A percentile compares a stretch with the other conserved stretches of the same genome.
phyloP scores from a whole-genome alignment of 64 coral and sea anemone species.

The Pachyseris speciosa region DNA sequence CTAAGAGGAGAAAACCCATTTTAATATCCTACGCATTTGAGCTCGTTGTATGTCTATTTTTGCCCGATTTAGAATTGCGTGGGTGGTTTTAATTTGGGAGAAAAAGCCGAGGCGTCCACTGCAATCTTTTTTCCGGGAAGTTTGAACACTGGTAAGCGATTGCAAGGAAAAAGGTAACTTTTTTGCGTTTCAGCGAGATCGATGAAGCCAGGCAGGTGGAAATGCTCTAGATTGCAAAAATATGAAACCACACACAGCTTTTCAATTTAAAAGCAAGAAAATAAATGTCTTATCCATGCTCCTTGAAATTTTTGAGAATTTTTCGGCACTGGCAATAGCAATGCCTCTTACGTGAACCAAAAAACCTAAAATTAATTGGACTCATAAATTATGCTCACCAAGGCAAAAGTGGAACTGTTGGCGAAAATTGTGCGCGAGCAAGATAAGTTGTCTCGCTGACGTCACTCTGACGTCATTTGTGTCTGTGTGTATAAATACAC shows the following conservation, averaged over 20 bases:
- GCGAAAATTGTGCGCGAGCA: background rate
- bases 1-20: conserved; percentile 18
- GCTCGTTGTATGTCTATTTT: conserved; percentile 26
- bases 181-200: conserved; percentile 17
- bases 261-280: conserved; percentile 45
- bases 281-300: background rate
- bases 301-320: background rate
- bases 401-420: conserved; percentile 11
- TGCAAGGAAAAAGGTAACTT: conserved; percentile 21
- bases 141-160: conserved; percentile 43
- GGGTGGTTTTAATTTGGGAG: conserved; percentile 32
- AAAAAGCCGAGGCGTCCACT: background rate
- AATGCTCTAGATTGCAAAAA: conserved; percentile 56
- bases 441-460: conserved; percentile 10
- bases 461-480: conserved; percentile 31
- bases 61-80: conserved; percentile 21
- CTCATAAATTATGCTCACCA: conserved; percentile 31
- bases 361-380: conserved; percentile 34
- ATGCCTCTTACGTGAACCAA: background rate
- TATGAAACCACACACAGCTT: conserved; percentile 39
- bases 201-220: conserved; percentile 6
- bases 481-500: conserved; percentile 61
- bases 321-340: background rate
- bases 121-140: conserved; percentile 36
- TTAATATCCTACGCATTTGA: conserved; percentile 23